phyloP scores from a whole-genome alignment of 2,113 vertebrate genomes.

The Rhineura floridana region DNA sequence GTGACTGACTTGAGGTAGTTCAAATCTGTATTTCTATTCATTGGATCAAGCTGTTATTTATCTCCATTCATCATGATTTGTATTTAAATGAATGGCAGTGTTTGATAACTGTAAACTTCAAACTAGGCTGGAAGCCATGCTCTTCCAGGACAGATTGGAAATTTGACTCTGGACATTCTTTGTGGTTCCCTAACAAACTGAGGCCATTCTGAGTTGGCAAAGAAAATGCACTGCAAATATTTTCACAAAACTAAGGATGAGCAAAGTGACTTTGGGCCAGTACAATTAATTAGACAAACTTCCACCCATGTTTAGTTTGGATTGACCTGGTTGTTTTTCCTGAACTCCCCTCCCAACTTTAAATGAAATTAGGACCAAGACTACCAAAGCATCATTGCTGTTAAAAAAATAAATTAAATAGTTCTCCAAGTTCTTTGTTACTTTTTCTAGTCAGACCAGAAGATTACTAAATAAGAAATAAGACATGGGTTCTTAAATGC shows the following conservation, averaged over 20 bases:
- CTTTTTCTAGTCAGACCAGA: slow-evolving; percentile 20
- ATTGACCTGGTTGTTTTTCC: slow-evolving; percentile 53
- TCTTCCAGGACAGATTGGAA: slow-evolving; percentile 40
- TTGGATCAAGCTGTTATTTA: not conserved
- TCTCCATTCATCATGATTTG: not conserved
- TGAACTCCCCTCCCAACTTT: slow-evolving; percentile 50
- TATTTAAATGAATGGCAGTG: slow-evolving; percentile 43
- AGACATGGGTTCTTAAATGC: not conserved
- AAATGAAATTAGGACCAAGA: slow-evolving; percentile 60
- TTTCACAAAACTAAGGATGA: slow-evolving; percentile 68
- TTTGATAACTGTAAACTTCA: slow-evolving; percentile 45
- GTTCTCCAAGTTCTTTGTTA: slow-evolving; percentile 35
- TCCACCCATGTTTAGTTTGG: slow-evolving; percentile 66
- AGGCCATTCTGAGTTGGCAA: slow-evolving; percentile 45
- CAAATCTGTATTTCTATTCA: not conserved
- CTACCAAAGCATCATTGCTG: slow-evolving; percentile 21
- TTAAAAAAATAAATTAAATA: slow-evolving; percentile 46
- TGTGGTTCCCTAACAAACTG: slow-evolving; percentile 53
- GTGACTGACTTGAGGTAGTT: not conserved
- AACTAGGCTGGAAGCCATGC: slow-evolving; percentile 26
- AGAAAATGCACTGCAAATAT: slow-evolving; percentile 59
- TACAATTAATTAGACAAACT: slow-evolving; percentile 51
- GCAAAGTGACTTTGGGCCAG: slow-evolving; percentile 59
- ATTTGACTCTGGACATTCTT: slow-evolving; percentile 53
- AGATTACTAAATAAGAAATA: not conserved